Conservation (phyloP, 2,113 vertebrate genomes). For the Aepyceros melampus region DNA sequence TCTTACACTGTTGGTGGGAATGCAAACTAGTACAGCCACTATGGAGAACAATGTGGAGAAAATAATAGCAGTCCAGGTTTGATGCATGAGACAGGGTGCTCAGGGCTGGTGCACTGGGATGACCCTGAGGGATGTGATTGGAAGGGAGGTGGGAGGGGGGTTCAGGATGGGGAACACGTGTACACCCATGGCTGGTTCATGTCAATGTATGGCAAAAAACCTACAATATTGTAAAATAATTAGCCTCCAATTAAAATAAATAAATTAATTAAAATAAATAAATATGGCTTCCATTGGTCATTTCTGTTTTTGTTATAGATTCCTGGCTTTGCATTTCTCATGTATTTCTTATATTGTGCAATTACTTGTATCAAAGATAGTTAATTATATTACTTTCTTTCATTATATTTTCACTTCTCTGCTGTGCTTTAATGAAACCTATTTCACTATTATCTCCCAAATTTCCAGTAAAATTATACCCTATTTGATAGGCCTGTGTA, state of each 20-base stretch:
- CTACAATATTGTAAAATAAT: neutral
- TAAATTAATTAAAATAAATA: neutral
- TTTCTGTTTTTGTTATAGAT: neutral
- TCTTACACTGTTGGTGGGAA: neutral
- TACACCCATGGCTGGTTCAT: neutral
- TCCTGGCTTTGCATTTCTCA: neutral
- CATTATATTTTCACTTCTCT: neutral
- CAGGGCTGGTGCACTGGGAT: neutral
- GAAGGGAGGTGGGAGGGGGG: accelerated
- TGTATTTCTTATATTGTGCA: neutral
- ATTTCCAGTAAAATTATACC: neutral
- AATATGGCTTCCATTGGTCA: neutral
- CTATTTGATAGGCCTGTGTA: neutral
- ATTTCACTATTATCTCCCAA: neutral
- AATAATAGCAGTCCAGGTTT: neutral
- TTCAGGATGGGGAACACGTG: neutral
- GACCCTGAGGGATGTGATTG: neutral
- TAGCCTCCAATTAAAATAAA: neutral
- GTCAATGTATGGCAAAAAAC: neutral
- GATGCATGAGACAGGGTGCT: neutral
- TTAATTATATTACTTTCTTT: neutral
- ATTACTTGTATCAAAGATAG: neutral
- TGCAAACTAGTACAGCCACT: neutral
- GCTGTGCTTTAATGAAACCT: neutral
- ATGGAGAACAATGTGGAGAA: neutral